Base-by-base conservation (phyloP, 1,140 invertebrate species). In the Epicauta chinensis region DNA sequence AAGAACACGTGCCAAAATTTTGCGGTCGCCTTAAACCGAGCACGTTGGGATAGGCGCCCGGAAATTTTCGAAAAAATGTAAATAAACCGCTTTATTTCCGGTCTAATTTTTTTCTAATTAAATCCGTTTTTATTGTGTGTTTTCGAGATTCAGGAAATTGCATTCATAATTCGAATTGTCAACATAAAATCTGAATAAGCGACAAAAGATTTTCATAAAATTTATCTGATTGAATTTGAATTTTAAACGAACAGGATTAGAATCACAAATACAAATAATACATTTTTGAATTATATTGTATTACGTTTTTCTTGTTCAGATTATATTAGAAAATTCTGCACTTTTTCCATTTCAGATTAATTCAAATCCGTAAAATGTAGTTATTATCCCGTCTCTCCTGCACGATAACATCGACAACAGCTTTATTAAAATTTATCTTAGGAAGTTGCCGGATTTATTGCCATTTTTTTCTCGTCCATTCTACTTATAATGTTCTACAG, bases 241-340 rank as follows among this genome's bases (percentile, higher is more conserved):
- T 50, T 55, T 50, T 50, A 55, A 55, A 55, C 38, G 39, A 23
- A 29, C 37, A 55, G 50, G 43, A 55, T 47, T 55, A 15, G 23
- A 23, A 23, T 23, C 23, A 23, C 23, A 23, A 23, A 23, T 23
- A 23, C 30, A 41, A 55, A 50, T 51, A 51, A 17, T 34, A 38
- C 43, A 54, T 55, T 55, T 55, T 55, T 55, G 46, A 55, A 41
- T 55, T 55, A 55, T 55, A 47, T 51, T 13, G 45, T n/a, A 23
- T 23, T 23, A 23, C 23, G 23, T 1, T n/a, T n/a, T n/a, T n/a
- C n/a, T n/a, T n/a, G n/a, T n/a, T 23, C 1, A 3, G 23, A 23
- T 23, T 23, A 23, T 23, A 23, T 23, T 23, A 23, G 7, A 23
- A 23, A n/a, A n/a, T n/a, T n/a, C n/a, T n/a, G n/a, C n/a, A n/a